phyloP scores from a whole-genome alignment of 2,888 invertebrate genomes.

The Penaeus monodon region DNA sequence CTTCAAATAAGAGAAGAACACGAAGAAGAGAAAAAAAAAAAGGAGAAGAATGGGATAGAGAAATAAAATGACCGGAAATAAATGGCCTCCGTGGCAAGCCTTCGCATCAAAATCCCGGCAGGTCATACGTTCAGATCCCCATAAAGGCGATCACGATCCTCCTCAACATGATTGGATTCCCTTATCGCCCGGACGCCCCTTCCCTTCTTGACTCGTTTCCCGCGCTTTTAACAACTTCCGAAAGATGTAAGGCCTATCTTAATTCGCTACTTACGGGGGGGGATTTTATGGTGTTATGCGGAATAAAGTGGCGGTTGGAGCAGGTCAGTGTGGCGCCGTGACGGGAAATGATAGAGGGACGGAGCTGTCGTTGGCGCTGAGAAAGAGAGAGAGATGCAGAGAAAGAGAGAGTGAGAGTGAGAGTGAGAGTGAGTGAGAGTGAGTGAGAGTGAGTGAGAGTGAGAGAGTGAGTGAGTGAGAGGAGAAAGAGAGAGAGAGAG shows the following conservation, averaged over 20 bases:
- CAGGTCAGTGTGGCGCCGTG: neutral
- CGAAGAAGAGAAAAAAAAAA: too few relatives aligned
- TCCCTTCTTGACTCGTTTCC: neutral
- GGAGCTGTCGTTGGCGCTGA: too few relatives aligned
- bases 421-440: too few relatives aligned
- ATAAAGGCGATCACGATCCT: constrained; percentile 30
- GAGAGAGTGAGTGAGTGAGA: too few relatives aligned
- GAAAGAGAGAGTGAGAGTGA: too few relatives aligned
- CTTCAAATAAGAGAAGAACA: too few relatives aligned
- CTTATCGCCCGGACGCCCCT: constrained; percentile 29
- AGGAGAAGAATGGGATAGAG: too few relatives aligned
- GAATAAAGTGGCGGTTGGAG: constrained; percentile 20
- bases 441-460: too few relatives aligned
- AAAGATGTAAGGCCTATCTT: constrained; percentile 32
- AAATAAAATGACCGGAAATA: too few relatives aligned
- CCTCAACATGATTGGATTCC: constrained; percentile 38
- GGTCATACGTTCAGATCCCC: constrained; percentile 6
- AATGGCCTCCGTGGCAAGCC: neutral
- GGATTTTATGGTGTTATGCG: constrained; percentile 7
- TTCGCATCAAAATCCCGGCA: neutral
- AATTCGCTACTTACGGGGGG: constrained; percentile 30
- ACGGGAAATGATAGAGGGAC: neutral
- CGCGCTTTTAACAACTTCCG: constrained; percentile 33
- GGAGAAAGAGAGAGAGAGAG: too few relatives aligned
- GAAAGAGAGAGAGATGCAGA: too few relatives aligned